Percentiles rank a stretch among this genome's conserved stretches.
Evolutionary conservation across 2,888 invertebrate genomes (phyloP).

Genomic region (Eupithecia dodoneata): DNA sequence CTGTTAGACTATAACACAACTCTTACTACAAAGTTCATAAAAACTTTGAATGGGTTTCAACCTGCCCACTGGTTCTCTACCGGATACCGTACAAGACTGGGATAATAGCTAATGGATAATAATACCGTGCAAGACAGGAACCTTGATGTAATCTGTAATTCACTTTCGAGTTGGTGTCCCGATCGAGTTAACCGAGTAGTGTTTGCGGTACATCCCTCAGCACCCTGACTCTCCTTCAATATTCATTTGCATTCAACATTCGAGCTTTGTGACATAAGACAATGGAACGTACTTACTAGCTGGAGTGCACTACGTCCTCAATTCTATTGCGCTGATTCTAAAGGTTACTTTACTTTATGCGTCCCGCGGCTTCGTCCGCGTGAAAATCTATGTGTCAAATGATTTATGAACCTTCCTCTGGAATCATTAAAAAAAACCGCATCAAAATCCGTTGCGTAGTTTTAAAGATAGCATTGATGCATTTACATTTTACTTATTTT

Average conservation of each 20-base stretch:
- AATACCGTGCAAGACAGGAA: not conserved
- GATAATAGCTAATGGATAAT: not conserved
- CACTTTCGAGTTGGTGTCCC: not conserved
- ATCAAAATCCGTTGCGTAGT: too few relatives aligned
- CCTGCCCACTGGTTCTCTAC: not conserved
- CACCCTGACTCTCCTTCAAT: slow-evolving; percentile 58
- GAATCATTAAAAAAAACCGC: too few relatives aligned
- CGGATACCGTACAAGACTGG: not conserved
- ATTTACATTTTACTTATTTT: not conserved
- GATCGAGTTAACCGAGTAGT: slow-evolving; percentile 49
- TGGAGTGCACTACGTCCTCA: slow-evolving; percentile 8
- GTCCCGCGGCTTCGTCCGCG: too few relatives aligned
- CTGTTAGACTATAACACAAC: not conserved
- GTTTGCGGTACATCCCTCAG: slow-evolving; percentile 39
- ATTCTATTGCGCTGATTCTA: not conserved
- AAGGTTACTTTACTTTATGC: not conserved
- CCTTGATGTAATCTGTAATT: not conserved
- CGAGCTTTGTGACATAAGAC: slow-evolving; percentile 59
- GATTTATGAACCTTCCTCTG: too few relatives aligned
- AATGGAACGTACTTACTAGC: slow-evolving; percentile 46
- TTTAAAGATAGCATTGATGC: too few relatives aligned
- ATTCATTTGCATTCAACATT: slow-evolving; percentile 68
- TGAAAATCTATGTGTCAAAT: too few relatives aligned
- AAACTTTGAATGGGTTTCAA: not conserved
- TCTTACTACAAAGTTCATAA: not conserved